Conservation (phyloP, 2,888 invertebrate species). For the Alsophila aescularia region DNA sequence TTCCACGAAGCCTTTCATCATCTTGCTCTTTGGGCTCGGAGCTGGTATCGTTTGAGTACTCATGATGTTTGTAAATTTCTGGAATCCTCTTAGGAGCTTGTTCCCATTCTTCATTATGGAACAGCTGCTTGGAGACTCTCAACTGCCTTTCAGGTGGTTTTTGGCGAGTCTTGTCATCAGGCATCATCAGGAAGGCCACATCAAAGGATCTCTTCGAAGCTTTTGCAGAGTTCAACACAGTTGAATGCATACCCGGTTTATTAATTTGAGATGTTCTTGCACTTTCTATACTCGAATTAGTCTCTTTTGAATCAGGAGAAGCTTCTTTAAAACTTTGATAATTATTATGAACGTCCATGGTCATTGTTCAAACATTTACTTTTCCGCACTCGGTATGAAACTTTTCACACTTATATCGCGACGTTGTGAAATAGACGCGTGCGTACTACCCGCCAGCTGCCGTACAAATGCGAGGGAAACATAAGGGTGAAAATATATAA, state of each 20-base stretch:
- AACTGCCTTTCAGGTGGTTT: conserved; percentile 85
- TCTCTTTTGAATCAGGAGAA: conserved; percentile 78
- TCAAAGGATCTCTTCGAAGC: conserved; percentile 92
- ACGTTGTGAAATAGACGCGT: conserved; percentile 62
- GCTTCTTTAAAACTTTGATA: conserved; percentile 78
- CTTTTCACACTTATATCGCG: conserved; percentile 81
- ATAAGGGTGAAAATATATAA: conserved; percentile 84
- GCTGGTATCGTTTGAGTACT: conserved; percentile 68
- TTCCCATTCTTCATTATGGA: conserved; percentile 78
- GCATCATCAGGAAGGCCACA: conserved; percentile 95
- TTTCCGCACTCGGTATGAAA: conserved; percentile 64
- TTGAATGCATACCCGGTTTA: conserved; percentile 70
- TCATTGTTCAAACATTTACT: conserved; percentile 84
- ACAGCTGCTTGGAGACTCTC: conserved; percentile 79
- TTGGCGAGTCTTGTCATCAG: conserved; percentile 91
- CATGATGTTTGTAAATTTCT: conserved; percentile 76
- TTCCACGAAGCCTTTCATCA: conserved; percentile 70
- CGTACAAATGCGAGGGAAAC: conserved; percentile 76
- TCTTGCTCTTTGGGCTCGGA: conserved; percentile 70
- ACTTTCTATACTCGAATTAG: conserved; percentile 75
- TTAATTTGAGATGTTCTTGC: conserved; percentile 75
- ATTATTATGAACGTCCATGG: conserved; percentile 88
- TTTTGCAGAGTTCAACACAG: conserved; percentile 66
- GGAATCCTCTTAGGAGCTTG: conserved; percentile 69
- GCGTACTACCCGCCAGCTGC: conserved; percentile 71